Evolutionary conservation across 2,888 invertebrate genomes (phyloP).

Genomic region (Eretmocerus hayati): DNA sequence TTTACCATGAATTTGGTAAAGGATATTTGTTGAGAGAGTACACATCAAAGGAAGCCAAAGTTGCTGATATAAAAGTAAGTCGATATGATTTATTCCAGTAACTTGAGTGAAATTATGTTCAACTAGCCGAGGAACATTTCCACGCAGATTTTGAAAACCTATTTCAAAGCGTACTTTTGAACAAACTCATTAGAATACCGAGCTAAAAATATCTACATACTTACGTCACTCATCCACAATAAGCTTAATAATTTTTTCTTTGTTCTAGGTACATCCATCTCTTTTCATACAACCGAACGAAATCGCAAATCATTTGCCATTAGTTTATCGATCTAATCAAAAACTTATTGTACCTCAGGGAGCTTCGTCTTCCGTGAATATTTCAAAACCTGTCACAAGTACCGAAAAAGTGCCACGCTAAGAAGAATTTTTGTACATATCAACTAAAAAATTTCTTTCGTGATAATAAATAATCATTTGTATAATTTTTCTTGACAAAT

Average conservation of each 20-base stretch:
- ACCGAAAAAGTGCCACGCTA: too few species aligned
- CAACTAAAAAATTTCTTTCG: too few species aligned
- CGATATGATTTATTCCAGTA: conserved; percentile 1
- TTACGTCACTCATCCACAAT: not conserved
- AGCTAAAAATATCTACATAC: too few species aligned
- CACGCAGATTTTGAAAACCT: too few species aligned
- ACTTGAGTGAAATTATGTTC: not conserved
- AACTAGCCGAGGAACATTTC: too few species aligned
- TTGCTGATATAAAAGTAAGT: conserved; percentile 60
- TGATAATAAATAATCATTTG: too few species aligned
- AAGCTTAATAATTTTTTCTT: conserved; percentile 6
- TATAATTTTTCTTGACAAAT: too few species aligned
- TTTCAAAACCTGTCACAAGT: not conserved
- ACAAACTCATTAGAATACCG: too few species aligned
- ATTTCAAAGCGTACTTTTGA: too few species aligned
- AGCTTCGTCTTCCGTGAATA: not conserved
- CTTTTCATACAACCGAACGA: conserved; percentile 63
- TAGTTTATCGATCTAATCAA: conserved; percentile 48
- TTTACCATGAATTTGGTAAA: conserved; percentile 71
- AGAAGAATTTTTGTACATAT: too few species aligned
- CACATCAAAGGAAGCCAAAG: conserved; percentile 70
- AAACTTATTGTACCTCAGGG: conserved; percentile 42
- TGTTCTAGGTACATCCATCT: conserved; percentile 51
- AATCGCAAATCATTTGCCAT: conserved; percentile 59
- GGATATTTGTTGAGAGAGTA: conserved; percentile 77